Base-by-base conservation (phyloP, 2,113 vertebrate genomes). In the Labeo rohita region DNA sequence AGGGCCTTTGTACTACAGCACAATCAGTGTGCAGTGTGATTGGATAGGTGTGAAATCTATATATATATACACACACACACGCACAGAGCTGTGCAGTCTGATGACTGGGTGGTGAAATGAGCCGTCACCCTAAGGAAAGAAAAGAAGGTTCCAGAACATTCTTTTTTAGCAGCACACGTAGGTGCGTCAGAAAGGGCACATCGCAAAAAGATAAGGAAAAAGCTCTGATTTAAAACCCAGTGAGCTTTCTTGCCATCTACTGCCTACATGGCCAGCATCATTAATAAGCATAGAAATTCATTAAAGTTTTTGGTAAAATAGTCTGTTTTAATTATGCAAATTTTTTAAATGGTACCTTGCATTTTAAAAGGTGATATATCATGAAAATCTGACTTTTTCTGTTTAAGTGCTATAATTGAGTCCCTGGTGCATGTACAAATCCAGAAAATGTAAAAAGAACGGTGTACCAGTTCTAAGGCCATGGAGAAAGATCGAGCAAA, bases 1-100 rank as follows among this genome's bases (percentile, higher is more conserved):
- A 11, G 28, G 59, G 56, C 59, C 4, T 45, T 80, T n/a, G 7
- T 80, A 10, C 79, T 63, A 15, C 43, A 16, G 56, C 59, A 65
- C 13, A 34, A 16, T 47, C 21, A 65, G 43, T 65, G 78, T 65
- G 36, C 39, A 34, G 43, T 47, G 78, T 80, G n/a, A 63, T 4
- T 63, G 56, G 18, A 80, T 56, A 80, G 39, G 79, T 80, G 59
- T 49, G 43, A 65, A 16, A 28, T 80, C 56, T 65, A 80, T 81
- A 81, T 34, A 80, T 12, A 36, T 28, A 28, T 0, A 36, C 2
- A 18, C 15, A 28, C 21, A 23, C 10, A 74, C 11, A 49, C 70
- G 13, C 8, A 12, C 0, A 23, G 12, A 52, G 47, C 74, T 52
- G 8, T 50, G 47, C 12, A 15, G 13, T 8, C 74, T 43, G 18